Evolutionary conservation across 2,888 invertebrate genomes (phyloP).

Genomic region (Cantharis lateralis): DNA sequence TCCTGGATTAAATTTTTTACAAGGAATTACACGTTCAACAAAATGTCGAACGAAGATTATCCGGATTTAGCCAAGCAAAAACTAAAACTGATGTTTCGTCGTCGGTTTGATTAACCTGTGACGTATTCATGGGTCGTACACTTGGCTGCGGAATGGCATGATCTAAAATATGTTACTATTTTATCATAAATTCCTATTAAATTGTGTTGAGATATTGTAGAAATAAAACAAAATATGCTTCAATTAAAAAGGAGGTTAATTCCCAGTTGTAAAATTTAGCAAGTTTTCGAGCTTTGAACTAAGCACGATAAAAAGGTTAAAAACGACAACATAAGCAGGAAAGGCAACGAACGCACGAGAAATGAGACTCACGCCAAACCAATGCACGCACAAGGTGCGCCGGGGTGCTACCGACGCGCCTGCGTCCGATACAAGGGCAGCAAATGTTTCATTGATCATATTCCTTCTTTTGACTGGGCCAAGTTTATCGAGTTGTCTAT

Average conservation of each 20-base stretch:
- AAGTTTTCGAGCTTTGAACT: background rate
- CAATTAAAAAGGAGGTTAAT: constrained; percentile 2
- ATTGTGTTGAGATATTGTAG: background rate
- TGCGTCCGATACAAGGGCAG: constrained; percentile 41
- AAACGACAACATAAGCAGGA: constrained; percentile 29
- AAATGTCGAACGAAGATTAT: background rate
- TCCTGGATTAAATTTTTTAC: background rate
- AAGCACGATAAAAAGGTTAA: constrained; percentile 28
- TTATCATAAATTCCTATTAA: background rate
- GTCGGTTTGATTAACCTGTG: background rate
- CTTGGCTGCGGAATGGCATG: background rate
- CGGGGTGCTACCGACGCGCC: constrained; percentile 36
- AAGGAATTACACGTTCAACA: background rate
- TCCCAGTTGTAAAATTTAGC: background rate
- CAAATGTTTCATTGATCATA: constrained; percentile 48
- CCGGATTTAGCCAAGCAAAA: background rate
- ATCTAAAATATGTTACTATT: background rate
- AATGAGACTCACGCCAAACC: constrained; percentile 36
- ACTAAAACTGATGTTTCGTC: background rate
- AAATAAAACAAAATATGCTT: background rate
- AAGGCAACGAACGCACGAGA: constrained; percentile 25
- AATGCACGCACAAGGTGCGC: constrained; percentile 39
- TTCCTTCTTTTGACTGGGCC: constrained; percentile 38
- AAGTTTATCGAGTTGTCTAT: constrained; percentile 38
- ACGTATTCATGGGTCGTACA: too few species aligned